Conservation (phyloP, 92 coral and sea anemone genomes). For the Heteractis magnifica region DNA sequence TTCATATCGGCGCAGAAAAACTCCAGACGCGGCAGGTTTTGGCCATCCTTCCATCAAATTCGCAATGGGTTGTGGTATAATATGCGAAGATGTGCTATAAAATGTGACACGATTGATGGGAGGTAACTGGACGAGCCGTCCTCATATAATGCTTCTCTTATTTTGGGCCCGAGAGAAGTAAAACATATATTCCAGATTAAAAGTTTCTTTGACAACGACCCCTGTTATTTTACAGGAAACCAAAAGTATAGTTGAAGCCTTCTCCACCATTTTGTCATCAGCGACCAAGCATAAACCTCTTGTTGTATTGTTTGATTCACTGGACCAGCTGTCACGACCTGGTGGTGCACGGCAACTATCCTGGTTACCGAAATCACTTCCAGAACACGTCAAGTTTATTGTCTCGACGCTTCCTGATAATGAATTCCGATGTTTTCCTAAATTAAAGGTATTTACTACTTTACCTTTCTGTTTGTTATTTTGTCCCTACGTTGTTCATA, state of each 20-base stretch:
- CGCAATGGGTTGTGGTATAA: too few species aligned
- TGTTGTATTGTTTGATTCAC: conserved; percentile 64
- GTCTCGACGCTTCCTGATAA: conserved; percentile 79
- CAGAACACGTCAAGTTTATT: conserved; percentile 68
- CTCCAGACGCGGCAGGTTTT: too few species aligned
- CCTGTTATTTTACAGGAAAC: conserved; percentile 24
- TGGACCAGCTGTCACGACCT: conserved; percentile 72
- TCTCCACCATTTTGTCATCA: conserved; percentile 52
- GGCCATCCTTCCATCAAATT: too few species aligned
- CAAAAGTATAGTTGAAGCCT: conserved; percentile 55
- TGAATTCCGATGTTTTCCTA: conserved; percentile 67
- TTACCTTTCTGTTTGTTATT: not conserved
- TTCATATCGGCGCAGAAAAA: not conserved
- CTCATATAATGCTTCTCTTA: too few species aligned
- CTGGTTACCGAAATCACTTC: conserved; percentile 78
- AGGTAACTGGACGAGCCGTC: too few species aligned
- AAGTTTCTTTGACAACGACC: too few species aligned
- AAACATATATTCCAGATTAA: too few species aligned
- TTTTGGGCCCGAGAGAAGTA: too few species aligned
- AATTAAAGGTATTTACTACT: conserved; percentile 49
- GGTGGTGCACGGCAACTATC: conserved; percentile 65
- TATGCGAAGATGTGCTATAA: too few species aligned
- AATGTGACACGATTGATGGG: too few species aligned
- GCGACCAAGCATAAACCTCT: conserved; percentile 67
- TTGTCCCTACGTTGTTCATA: too few species aligned